These are phyloP conservation scores for Caenorhabditis wallacei DNA, from an alignment of 2,888 invertebrate genomes.

Conservation along the genomic window DNA sequence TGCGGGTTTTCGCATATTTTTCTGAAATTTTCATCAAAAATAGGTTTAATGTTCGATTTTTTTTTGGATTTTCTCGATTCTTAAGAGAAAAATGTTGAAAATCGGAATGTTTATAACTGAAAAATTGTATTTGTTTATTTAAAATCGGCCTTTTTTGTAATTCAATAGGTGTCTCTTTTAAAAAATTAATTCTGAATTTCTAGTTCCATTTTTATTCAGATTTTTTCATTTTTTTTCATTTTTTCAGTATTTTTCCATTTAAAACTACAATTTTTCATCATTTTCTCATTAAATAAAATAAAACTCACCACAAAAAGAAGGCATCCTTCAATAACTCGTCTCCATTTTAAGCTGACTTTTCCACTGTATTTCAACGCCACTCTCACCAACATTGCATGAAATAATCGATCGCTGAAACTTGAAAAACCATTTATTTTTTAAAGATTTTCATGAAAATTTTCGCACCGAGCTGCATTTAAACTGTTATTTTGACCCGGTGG, in stretches of 20 bases:
- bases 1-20: no score
- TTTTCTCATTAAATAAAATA: conserved; percentile 3
- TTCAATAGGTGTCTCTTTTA: no score
- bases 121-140: no score
- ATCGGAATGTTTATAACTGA: no score
- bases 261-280: background rate
- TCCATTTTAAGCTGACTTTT: conserved; percentile 90
- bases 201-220: no score
- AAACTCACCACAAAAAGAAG: conserved; percentile 88
- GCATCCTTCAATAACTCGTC: conserved; percentile 91
- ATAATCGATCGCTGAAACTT: conserved; percentile 78
- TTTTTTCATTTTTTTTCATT: background rate
- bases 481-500: conserved; percentile 30
- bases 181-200: no score
- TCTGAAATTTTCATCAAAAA: no score
- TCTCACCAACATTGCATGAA: conserved; percentile 91
- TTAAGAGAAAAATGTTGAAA: no score
- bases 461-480: conserved; percentile 56
- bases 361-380: conserved; percentile 94
- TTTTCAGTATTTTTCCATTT: conserved; percentile 3
- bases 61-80: no score
- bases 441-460: background rate
- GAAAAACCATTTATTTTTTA: background rate
- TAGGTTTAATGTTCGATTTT: no score
- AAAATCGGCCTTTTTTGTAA: no score